Evolutionary conservation across 2,113 vertebrate genomes (phyloP).

Genomic region (Ctenodactylus gundi): DNA sequence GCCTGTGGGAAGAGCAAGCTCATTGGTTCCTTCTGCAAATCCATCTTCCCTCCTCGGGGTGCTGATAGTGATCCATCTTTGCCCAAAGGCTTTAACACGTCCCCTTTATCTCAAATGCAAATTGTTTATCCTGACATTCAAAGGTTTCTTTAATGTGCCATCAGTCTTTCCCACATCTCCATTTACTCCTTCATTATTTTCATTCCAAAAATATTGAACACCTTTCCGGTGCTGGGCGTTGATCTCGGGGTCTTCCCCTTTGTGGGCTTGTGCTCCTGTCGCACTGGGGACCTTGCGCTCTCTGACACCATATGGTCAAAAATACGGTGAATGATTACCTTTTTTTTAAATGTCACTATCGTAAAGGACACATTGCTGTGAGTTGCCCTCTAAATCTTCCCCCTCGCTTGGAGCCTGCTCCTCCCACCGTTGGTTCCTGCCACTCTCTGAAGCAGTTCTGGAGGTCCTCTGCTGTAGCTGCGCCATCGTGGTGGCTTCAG

Average conservation of each 20-base stretch:
- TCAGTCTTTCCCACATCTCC: not conserved
- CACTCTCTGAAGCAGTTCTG: too few relatives aligned
- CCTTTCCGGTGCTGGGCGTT: not conserved
- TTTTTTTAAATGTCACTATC: too few relatives aligned
- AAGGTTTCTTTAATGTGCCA: not conserved
- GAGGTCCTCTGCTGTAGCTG: too few relatives aligned
- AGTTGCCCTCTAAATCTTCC: too few relatives aligned
- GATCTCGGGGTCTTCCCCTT: not conserved
- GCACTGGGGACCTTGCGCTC: too few relatives aligned
- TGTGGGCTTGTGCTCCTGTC: not conserved
- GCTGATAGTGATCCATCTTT: slow-evolving; percentile 27
- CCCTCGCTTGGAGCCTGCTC: too few relatives aligned
- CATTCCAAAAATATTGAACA: not conserved
- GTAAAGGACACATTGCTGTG: too few relatives aligned
- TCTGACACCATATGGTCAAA: too few relatives aligned
- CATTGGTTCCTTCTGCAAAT: not conserved
- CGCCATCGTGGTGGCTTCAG: too few relatives aligned
- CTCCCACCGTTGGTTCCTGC: too few relatives aligned
- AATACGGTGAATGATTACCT: too few relatives aligned
- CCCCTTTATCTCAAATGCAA: not conserved
- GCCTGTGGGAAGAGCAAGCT: slow-evolving; percentile 3
- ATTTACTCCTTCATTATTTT: slow-evolving; percentile 32
- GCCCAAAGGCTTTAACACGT: not conserved
- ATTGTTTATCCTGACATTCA: slow-evolving; percentile 31
- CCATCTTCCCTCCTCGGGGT: not conserved